phyloP scores from a whole-genome alignment of 1,140 invertebrate species.

The Drosophila albomicans region DNA sequence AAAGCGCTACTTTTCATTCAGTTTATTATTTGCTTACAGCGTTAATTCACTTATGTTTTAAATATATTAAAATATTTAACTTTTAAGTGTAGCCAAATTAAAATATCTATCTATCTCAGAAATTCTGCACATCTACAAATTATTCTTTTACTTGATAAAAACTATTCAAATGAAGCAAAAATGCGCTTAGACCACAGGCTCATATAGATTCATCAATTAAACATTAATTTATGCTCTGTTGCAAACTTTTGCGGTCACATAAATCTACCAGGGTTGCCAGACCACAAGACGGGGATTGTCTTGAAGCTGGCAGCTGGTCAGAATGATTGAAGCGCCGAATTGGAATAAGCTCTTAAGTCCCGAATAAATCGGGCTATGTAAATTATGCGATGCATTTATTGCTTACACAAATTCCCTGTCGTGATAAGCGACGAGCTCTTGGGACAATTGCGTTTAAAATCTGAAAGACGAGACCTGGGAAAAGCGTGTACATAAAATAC shows the following conservation, averaged over 20 bases:
- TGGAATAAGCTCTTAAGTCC: constrained; percentile 59
- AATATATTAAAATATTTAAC: no score
- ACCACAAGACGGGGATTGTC: constrained; percentile 55
- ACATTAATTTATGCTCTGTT: constrained; percentile 73
- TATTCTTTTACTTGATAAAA: constrained; percentile 1
- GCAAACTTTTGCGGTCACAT: constrained; percentile 76
- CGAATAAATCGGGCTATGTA: constrained; percentile 62
- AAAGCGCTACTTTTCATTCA: neutral
- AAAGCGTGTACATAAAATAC: no score
- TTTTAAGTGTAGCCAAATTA: no score
- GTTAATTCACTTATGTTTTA: no score
- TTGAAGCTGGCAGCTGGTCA: constrained; percentile 33
- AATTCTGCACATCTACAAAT: no score
- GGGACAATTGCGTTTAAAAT: constrained; percentile 47
- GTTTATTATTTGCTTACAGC: neutral
- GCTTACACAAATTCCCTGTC: constrained; percentile 48
- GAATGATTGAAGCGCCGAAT: constrained; percentile 60
- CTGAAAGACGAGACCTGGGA: neutral
- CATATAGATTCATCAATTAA: constrained; percentile 74
- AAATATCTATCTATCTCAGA: no score
- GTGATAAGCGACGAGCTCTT: constrained; percentile 55
- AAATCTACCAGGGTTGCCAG: constrained; percentile 63
- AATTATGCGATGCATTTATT: constrained; percentile 73
- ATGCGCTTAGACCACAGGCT: constrained; percentile 26
- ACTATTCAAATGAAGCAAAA: constrained; percentile 29